These are phyloP conservation scores for Glaucidium brasilianum DNA, from an alignment of 2,113 vertebrate genomes.

Conservation along the genomic window DNA sequence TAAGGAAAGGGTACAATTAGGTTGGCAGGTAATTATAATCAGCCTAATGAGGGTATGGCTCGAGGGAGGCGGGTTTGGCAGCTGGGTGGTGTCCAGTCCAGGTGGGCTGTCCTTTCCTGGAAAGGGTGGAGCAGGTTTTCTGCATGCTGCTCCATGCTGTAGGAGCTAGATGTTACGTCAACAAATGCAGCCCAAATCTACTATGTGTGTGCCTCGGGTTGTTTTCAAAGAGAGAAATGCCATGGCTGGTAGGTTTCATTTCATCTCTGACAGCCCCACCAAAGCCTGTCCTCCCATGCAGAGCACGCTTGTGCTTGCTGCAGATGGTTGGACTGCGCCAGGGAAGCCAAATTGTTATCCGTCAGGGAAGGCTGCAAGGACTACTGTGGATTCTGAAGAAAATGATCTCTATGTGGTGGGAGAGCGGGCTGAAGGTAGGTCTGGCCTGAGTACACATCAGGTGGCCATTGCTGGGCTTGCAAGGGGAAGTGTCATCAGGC, in stretches of 20 bases:
- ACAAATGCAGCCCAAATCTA: not conserved
- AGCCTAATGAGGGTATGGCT: not conserved
- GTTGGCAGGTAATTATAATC: not conserved
- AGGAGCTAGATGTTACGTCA: not conserved
- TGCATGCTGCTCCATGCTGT: not conserved
- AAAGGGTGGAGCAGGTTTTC: not conserved
- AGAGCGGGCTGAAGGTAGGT: not conserved
- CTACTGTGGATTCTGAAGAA: not conserved
- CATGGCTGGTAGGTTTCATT: not conserved
- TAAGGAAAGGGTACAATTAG: not conserved
- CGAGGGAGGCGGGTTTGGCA: not conserved
- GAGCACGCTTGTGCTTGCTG: not conserved
- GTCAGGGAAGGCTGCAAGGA: not conserved
- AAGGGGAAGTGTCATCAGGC: not conserved
- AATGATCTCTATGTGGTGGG: not conserved
- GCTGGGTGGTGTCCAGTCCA: not conserved
- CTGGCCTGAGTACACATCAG: not conserved
- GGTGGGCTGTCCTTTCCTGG: not conserved
- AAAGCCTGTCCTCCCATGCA: not conserved
- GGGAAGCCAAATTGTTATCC: not conserved
- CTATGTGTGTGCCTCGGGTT: accelerated
- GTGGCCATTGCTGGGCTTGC: not conserved
- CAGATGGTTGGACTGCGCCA: not conserved
- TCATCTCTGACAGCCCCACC: not conserved
- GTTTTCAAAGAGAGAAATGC: not conserved